phyloP scores from a whole-genome alignment of 2,888 invertebrate genomes.

The Apotomis betuletana region DNA sequence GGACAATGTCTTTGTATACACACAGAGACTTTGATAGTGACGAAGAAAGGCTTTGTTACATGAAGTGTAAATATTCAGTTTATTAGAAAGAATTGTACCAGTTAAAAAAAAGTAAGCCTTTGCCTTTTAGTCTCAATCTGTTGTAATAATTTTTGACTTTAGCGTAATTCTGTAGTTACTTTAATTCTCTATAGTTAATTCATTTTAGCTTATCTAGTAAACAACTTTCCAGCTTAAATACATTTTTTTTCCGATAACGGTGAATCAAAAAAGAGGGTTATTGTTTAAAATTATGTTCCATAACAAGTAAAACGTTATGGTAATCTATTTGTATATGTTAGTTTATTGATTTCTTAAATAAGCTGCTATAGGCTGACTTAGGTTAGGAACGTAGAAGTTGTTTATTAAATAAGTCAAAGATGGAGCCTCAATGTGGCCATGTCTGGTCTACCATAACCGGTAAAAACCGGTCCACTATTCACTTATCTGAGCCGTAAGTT shows the following conservation, averaged over 20 bases:
- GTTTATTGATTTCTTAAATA: too few relatives aligned
- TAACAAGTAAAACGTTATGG: too few relatives aligned
- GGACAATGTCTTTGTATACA: too few relatives aligned
- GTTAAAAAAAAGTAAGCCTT: background rate
- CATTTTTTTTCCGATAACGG: background rate
- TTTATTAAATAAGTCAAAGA: background rate
- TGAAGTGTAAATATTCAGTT: too few relatives aligned
- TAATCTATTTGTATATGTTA: too few relatives aligned
- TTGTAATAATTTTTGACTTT: constrained; percentile 16
- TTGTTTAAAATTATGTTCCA: too few relatives aligned
- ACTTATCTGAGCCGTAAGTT: background rate
- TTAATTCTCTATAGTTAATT: background rate
- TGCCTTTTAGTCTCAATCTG: constrained; percentile 18
- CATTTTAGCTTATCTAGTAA: background rate
- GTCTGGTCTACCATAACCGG: background rate
- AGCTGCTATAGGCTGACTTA: background rate
- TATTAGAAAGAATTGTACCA: too few relatives aligned
- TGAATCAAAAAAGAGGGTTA: too few relatives aligned
- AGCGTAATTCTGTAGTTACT: constrained; percentile 5
- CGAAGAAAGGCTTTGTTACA: too few relatives aligned
- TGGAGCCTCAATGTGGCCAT: background rate
- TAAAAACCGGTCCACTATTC: background rate
- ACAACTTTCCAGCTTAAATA: background rate
- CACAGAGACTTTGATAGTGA: too few relatives aligned
- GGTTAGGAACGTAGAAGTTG: background rate